Percentiles rank a stretch among this genome's conserved stretches.
Evolutionary conservation across 2,113 vertebrate genomes (phyloP).

Genomic region (Protomyctophum bolini): DNA sequence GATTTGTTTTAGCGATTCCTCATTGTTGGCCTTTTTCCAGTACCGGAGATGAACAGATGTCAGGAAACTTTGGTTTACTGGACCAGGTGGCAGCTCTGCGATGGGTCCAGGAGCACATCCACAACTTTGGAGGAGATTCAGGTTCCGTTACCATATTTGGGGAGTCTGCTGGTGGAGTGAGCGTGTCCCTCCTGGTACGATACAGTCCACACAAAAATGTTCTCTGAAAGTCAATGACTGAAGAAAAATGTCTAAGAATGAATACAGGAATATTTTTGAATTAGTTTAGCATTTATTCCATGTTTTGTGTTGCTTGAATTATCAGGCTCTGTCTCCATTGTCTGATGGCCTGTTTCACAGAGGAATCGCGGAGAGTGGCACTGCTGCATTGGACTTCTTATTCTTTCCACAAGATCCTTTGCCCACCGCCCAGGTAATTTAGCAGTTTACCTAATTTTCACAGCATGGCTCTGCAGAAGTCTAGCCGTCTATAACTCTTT

Average conservation of each 20-base stretch:
- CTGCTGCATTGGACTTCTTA: conserved; percentile 50
- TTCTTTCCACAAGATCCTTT: conserved; percentile 31
- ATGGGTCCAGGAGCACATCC: conserved; percentile 89
- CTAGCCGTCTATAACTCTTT: too few relatives aligned
- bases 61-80: conserved; percentile 86
- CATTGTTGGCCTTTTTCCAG: conserved; percentile 63
- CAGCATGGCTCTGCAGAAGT: too few relatives aligned
- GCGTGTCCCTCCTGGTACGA: conserved; percentile 84
- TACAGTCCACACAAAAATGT: conserved; percentile 2
- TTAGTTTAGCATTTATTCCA: neutral
- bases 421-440: conserved; percentile 30
- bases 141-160: conserved; percentile 87
- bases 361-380: conserved; percentile 86
- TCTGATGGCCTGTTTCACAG: conserved; percentile 80
- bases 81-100: conserved; percentile 88
- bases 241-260: neutral
- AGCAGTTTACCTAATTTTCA: too few relatives aligned
- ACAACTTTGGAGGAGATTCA: conserved; percentile 87
- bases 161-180: conserved; percentile 86
- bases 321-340: conserved; percentile 84
- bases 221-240: neutral
- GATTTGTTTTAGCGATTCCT: neutral
- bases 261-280: neutral
- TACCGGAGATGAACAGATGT: conserved; percentile 83
- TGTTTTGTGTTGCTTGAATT: conserved; percentile 5